Evolutionary conservation across 2,797 vertebrate species (phyloP).

Genomic region (Podarcis lilfordi): DNA sequence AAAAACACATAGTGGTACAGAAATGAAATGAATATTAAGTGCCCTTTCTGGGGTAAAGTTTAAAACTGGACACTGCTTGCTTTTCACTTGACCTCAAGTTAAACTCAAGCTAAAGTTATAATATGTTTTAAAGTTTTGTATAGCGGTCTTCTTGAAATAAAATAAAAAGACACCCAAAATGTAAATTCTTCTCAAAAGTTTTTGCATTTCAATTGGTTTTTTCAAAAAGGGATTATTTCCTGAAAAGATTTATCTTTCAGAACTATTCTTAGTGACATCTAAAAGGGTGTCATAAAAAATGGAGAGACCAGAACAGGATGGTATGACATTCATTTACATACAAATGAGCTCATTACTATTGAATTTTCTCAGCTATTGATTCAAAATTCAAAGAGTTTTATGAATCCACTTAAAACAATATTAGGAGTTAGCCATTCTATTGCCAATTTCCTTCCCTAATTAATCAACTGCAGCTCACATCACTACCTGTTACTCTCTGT

Average conservation of each 20-base stretch:
- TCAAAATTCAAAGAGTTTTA: slow-evolving; percentile 67
- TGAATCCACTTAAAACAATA: slow-evolving; percentile 71
- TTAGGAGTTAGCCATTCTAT: slow-evolving; percentile 31
- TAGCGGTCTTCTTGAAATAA: slow-evolving; percentile 6
- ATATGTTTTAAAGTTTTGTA: slow-evolving; percentile 36
- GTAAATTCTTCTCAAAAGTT: slow-evolving; percentile 35
- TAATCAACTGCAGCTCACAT: slow-evolving; percentile 46
- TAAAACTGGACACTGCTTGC: background rate
- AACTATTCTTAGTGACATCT: slow-evolving; percentile 53
- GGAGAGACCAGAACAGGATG: slow-evolving; percentile 50
- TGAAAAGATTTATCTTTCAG: slow-evolving; percentile 52
- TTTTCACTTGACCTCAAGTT: slow-evolving; percentile 18
- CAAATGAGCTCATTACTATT: slow-evolving; percentile 71
- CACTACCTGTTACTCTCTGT: slow-evolving; percentile 32
- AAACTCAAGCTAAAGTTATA: slow-evolving; percentile 8
- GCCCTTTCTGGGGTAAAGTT: background rate
- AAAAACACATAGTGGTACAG: background rate
- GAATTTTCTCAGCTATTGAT: slow-evolving; percentile 67
- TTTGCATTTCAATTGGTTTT: slow-evolving; percentile 69
- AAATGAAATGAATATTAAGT: background rate
- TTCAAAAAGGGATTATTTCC: slow-evolving; percentile 45
- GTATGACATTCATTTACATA: slow-evolving; percentile 72
- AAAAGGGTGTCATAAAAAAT: slow-evolving; percentile 55
- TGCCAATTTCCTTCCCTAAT: slow-evolving; percentile 55
- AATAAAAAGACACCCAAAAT: slow-evolving; percentile 20